Evolutionary conservation across 2,797 vertebrate species (phyloP).

Genomic region (Oryzias sinensis): DNA sequence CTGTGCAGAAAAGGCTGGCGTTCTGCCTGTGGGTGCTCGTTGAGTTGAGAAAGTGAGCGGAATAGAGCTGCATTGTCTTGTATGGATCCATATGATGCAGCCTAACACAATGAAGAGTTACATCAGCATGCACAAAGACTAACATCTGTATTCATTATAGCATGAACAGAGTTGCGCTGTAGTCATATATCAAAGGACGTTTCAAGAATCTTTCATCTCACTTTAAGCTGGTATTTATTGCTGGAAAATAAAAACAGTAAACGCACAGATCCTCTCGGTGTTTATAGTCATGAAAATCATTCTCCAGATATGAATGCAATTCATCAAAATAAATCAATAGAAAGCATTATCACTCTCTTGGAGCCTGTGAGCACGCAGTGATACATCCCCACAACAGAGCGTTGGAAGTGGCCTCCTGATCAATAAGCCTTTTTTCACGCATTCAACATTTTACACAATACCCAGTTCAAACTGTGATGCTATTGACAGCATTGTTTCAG

Average conservation of each 20-base stretch:
- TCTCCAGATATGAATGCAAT: slow-evolving; percentile 31
- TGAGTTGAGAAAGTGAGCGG: not conserved
- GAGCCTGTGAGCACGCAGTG: slow-evolving; percentile 11
- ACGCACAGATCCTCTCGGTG: not conserved
- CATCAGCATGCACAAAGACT: slow-evolving; percentile 1
- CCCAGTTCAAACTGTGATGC: slow-evolving; percentile 30
- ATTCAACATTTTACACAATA: slow-evolving; percentile 31
- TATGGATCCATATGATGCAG: slow-evolving; percentile 3
- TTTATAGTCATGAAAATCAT: slow-evolving; percentile 26
- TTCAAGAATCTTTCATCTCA: not conserved
- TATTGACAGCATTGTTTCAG: slow-evolving; percentile 52
- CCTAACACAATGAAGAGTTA: not conserved
- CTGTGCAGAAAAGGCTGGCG: slow-evolving; percentile 4
- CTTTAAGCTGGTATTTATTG: slow-evolving; percentile 15
- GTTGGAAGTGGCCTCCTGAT: slow-evolving; percentile 26
- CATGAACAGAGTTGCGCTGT: not conserved
- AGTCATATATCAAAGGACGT: slow-evolving; percentile 1
- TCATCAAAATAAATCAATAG: slow-evolving; percentile 54
- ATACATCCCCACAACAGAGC: slow-evolving; percentile 22
- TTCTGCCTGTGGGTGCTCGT: slow-evolving; percentile 12
- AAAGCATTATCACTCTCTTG: slow-evolving; percentile 27
- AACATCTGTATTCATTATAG: not conserved
- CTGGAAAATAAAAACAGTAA: not conserved
- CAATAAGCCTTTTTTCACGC: slow-evolving; percentile 29
- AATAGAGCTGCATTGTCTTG: not conserved